These are phyloP conservation scores for Lottia scabra DNA, from an alignment of 2,888 invertebrate genomes.

Conservation along the genomic window DNA sequence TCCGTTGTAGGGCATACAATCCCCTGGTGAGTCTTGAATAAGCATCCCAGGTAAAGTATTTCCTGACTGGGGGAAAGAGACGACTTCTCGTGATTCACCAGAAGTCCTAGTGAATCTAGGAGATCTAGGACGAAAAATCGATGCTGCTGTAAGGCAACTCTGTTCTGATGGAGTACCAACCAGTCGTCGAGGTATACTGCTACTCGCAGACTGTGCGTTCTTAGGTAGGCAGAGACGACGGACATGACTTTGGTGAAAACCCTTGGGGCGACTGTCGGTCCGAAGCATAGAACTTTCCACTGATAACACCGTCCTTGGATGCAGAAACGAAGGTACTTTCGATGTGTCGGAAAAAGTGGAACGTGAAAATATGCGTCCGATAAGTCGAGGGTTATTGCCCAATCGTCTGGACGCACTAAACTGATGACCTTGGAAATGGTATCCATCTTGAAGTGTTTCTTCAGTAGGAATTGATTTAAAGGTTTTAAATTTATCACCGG, in stretches of 20 bases:
- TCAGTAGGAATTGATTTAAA: constrained; percentile 32
- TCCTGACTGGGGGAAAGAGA: constrained; percentile 21
- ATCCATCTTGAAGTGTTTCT: constrained; percentile 35
- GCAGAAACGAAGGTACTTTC: constrained; percentile 26
- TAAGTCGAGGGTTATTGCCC: too few species aligned
- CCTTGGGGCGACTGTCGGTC: constrained; percentile 29
- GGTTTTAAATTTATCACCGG: constrained; percentile 27
- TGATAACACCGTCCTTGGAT: constrained; percentile 22
- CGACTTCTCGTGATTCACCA: constrained; percentile 30
- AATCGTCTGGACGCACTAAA: constrained; percentile 26
- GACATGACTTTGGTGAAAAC: constrained; percentile 30
- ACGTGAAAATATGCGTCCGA: constrained; percentile 27
- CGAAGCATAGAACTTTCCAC: constrained; percentile 26
- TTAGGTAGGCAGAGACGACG: constrained; percentile 27
- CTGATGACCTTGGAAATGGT: constrained; percentile 27
- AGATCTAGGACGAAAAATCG: constrained; percentile 17
- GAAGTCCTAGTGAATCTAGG: constrained; percentile 25
- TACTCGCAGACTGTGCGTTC: constrained; percentile 21
- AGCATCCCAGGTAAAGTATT: constrained; percentile 20
- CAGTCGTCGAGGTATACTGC: constrained; percentile 31
- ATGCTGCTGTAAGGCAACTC: constrained; percentile 16
- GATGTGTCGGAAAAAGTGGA: constrained; percentile 22
- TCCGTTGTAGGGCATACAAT: constrained; percentile 24
- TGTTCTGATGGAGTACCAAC: constrained; percentile 23
- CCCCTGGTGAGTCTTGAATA: constrained; percentile 17